Evolutionary conservation across 1,140 invertebrate genomes (phyloP).

Genomic region (Microplitis mediator): DNA sequence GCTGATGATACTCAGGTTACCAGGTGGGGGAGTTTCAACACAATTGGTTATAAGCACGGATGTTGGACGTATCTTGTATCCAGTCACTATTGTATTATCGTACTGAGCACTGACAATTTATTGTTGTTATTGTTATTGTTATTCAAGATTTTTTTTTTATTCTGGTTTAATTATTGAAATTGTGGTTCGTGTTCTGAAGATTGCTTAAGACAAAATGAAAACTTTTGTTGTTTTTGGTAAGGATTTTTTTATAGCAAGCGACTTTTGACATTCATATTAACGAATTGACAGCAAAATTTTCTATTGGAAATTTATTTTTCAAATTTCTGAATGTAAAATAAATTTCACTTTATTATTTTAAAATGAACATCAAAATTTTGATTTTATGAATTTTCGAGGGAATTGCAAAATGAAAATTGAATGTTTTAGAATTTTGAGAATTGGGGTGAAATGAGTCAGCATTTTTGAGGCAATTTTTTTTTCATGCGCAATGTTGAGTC

Average conservation of each 20-base stretch:
- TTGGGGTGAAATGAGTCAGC: too few species aligned
- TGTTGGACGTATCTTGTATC: conserved; percentile 37
- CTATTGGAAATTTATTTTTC: too few species aligned
- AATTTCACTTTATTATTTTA: too few species aligned
- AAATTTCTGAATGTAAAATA: too few species aligned
- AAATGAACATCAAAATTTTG: too few species aligned
- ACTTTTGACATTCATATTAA: too few species aligned
- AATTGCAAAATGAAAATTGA: too few species aligned
- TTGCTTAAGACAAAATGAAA: background rate
- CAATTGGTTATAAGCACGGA: conserved; percentile 45
- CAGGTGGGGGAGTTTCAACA: conserved; percentile 41
- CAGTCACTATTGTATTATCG: conserved; percentile 39
- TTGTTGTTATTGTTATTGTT: background rate
- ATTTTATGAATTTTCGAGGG: too few species aligned
- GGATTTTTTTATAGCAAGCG: background rate
- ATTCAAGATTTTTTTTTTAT: background rate
- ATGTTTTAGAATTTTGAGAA: too few species aligned
- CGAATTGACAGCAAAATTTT: too few species aligned
- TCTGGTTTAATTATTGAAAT: background rate
- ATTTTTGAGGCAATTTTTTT: too few species aligned
- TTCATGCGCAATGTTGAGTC: too few species aligned
- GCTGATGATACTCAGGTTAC: background rate
- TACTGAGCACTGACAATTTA: background rate
- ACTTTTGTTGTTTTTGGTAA: background rate
- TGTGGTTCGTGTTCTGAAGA: background rate